Conservation (phyloP, 2,888 invertebrate species). For the Cephus spinipes region DNA sequence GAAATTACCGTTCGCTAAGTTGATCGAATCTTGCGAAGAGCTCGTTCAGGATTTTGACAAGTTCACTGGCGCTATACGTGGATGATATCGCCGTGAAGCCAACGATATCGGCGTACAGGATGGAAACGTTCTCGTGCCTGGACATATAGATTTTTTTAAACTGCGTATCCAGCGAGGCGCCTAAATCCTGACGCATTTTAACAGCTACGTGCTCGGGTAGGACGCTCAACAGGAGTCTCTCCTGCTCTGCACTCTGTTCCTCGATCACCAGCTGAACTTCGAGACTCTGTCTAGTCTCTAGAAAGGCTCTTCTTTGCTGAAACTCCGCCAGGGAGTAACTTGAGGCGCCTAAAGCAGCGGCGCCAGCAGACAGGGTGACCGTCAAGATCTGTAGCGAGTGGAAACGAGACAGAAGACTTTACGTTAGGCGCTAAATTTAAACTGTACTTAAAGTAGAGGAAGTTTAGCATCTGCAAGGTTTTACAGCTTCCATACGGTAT, state of each 20-base stretch:
- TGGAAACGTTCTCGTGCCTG: slow-evolving; percentile 96
- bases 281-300: slow-evolving; percentile 90
- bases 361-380: slow-evolving; percentile 65
- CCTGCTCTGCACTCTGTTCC: slow-evolving; percentile 94
- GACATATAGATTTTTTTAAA: slow-evolving; percentile 99
- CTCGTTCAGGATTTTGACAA: slow-evolving; percentile 95
- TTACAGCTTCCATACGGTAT: background rate
- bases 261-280: slow-evolving; percentile 93
- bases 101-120: slow-evolving; percentile 97
- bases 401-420: background rate
- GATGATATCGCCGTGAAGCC: slow-evolving; percentile 97
- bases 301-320: slow-evolving; percentile 88
- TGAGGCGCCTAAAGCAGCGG: slow-evolving; percentile 80
- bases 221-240: slow-evolving; percentile 90
- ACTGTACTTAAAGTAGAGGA: background rate
- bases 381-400: slow-evolving; percentile 49
- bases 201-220: slow-evolving; percentile 96
- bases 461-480: slow-evolving; percentile 1
- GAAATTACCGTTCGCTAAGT: slow-evolving; percentile 70
- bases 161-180: slow-evolving; percentile 87
- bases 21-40: slow-evolving; percentile 95
- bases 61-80: slow-evolving; percentile 94
- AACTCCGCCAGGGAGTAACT: slow-evolving; percentile 83
- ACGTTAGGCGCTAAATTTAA: background rate
- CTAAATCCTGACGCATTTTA: slow-evolving; percentile 95